Evolutionary conservation across 2,113 vertebrate species (phyloP), one percentile per base, ranked within the genome.

Genomic region (Trogon melanurus): DNA sequence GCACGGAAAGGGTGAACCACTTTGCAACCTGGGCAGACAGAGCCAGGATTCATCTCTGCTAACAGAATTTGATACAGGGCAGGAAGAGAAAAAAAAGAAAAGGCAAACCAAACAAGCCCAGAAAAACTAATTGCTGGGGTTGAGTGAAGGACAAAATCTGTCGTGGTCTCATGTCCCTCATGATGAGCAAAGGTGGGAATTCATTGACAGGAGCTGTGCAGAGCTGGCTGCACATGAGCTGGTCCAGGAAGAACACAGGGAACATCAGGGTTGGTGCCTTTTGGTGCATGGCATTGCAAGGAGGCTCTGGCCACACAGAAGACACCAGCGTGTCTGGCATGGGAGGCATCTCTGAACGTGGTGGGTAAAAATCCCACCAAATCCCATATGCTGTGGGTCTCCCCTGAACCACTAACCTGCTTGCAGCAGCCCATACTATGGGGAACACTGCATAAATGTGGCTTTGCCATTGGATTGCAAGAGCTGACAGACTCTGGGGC

Each of bases 341-440:
- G 7, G 26, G 21, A 41, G 25, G 3, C 13, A 50, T 26, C 8
- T 70, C 41, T 60, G 3, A 6, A 4, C 54, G 19, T 17, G 54
- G 3, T 32, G 76, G 29, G 34, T 20, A 5, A 72, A 48, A 38
- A 17, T 69, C 64, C 17, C 58, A 56, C 3, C 11, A 72, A 34
- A 69, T 20, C 34, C 66, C 47, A 26, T 0, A 0, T 22, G 25
- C 47, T 61, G 14, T 16, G 3, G 2, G 34, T 79, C 7, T 32
- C 13, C 66, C 7, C 15, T 29, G 10, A 92, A 23, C 13, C 44
- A 11, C 5, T 5, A 66, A 4, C 9, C 26, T 25, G 30, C 16
- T 2, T n/a, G 62, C 12, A 69, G 79, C 56, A 62, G 60, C 20
- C 22, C 0, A 0, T 36, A 17, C 53, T 16, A 1, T 0, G 2